Evolutionary conservation across 2,888 invertebrate species (phyloP), one percentile per base, ranked within the genome.

Genomic region (Hydrotaea diabolus): DNA sequence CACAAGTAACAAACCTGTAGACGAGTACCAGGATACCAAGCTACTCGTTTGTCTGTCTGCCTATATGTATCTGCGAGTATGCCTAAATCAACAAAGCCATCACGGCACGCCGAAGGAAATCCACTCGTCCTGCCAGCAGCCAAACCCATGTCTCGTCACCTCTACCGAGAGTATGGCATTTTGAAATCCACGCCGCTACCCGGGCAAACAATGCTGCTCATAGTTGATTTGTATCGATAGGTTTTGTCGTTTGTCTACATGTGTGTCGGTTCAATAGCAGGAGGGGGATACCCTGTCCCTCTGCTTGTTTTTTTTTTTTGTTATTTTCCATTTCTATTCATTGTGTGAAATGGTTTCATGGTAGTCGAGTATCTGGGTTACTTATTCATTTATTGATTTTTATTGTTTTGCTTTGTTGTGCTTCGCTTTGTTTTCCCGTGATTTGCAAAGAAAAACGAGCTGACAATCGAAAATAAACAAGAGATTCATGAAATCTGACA

Each of bases 201-300:
- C 39, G 46, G 43, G 21, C 21, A 69, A 69, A 69, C 69, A 69
- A 69, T 23, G 55, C 77, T 31, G 39, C 39, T 23, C 43, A 43
- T 19, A 53, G 11, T 74, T 78, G 77, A 78, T 74, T 82, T 77
- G 59, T 74, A 71, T 77, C 82, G 53, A 66, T 77, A 53, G 26
- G 59, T 69, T 39, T 17, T 57, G 36, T 71, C 17, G 21, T 39
- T 17, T 21, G 15, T 11, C 39, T 59, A 23, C n/a, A 21, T 64
- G 5, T 64, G n/a, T 23, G 21, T 46, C 46, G 46, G 5, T 46
- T 69, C 46, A 0, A 17, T 8, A 26, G 31, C 31, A 23, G 21
- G 31, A n/a, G 1, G 59, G 4, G 11, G 66, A 43, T 17, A 43
- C 43, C 72, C 36, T 39, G 46, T 31, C 31, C 31, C 2, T 4